These are phyloP conservation scores for Phania funesta DNA, from an alignment of 2,888 invertebrate species.

Conservation along the genomic window DNA sequence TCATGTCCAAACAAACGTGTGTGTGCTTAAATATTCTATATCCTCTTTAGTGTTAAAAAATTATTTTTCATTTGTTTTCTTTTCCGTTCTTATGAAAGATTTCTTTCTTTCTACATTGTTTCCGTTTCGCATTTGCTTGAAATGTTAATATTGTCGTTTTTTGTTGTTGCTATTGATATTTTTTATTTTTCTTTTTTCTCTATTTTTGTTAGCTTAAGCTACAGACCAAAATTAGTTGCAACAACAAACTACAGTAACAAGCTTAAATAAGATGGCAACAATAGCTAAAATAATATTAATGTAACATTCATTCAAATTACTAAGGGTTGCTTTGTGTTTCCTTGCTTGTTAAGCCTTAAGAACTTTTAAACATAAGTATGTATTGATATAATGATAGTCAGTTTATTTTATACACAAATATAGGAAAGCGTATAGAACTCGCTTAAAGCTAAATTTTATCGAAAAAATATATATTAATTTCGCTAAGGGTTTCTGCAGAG, in stretches of 20 bases:
- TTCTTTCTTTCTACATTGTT: conserved; percentile 64
- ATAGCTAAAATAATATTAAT: conserved; percentile 21
- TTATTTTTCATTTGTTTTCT: conserved; percentile 65
- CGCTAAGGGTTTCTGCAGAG: too few relatives aligned
- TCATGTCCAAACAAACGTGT: too few relatives aligned
- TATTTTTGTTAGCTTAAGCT: conserved; percentile 28
- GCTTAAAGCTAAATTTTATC: too few relatives aligned
- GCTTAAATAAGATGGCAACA: conserved; percentile 22
- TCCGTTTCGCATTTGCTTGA: conserved; percentile 64
- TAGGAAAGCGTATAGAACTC: too few relatives aligned
- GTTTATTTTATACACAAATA: too few relatives aligned
- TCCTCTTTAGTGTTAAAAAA: conserved; percentile 57
- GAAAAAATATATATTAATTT: too few relatives aligned
- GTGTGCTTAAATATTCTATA: too few relatives aligned
- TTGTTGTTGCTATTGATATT: background rate
- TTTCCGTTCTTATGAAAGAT: conserved; percentile 62
- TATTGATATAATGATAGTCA: too few relatives aligned
- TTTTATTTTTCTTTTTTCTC: background rate
- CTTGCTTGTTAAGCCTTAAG: too few relatives aligned
- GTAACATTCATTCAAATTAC: conserved; percentile 1
- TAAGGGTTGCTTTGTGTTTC: too few relatives aligned
- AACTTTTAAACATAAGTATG: too few relatives aligned
- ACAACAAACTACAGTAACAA: too few relatives aligned
- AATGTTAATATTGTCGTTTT: conserved; percentile 54
- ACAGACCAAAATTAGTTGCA: background rate